Base-by-base conservation (phyloP, 2,113 vertebrate species). In the Pedionomus torquatus region DNA sequence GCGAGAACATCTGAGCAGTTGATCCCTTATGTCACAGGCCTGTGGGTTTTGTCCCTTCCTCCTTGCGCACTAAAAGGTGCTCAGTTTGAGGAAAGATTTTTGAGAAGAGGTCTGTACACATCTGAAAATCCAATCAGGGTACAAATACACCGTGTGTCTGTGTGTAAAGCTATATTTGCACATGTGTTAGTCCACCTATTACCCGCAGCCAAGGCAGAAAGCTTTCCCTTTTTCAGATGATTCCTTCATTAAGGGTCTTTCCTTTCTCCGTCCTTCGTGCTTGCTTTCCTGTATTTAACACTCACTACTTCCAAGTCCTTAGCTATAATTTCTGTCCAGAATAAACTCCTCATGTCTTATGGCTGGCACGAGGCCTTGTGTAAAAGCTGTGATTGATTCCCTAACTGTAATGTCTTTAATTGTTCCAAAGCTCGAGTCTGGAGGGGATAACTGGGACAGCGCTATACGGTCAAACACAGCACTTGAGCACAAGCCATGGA, bases 301-400 rank as follows among this genome's bases (percentile, higher is more conserved):
- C 14, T 43, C 35, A 18, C 8, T 48, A 31, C 31, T 85, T 64
- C 44, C 82, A 85, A 83, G 55, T 37, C 17, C 51, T 61, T 49
- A 52, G 19, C 35, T 64, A 28, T 21, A 71, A 60, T 55, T 83
- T 90, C 66, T 69, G 52, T 61, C 44, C 63, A 90, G 75, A 90
- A 82, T 72, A 68, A 85, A 65, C 10, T 66, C 14, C 17, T 78
- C 35, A 7, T 31, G 49, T 60, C 28, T 64, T 49, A 46, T 0
- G 1, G 39, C 24, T 84, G 65, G 37, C 24, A 46, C n/a, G 41
- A 52, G 49, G n/a, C 19, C 37, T 57, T 16, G 8, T 8, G 13
- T 33, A 77, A 88, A 93, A 93, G 18, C 31, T 83, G 66, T 48
- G 31, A 43, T 15, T 87, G 63, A 69, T 41, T 93, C 37, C 63